These are phyloP conservation scores for Scelioninae gen. 2 DNA, from an alignment of 2,888 invertebrate genomes.

Conservation along the genomic window DNA sequence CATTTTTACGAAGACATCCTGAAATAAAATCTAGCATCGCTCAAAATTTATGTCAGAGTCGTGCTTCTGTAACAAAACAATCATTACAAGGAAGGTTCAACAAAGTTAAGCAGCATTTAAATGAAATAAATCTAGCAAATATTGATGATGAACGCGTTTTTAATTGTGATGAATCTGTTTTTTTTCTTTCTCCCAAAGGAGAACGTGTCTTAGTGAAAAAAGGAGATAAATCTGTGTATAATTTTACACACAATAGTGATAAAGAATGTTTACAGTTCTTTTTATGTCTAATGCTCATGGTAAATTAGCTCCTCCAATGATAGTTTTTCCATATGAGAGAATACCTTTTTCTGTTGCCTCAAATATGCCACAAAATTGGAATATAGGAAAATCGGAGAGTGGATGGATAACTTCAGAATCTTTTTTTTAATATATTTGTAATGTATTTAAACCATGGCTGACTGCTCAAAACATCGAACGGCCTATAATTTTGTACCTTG, in stretches of 20 bases:
- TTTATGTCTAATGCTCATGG: slow-evolving; percentile 63
- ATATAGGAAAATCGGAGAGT: slow-evolving; percentile 70
- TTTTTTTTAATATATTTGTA: slow-evolving; percentile 72
- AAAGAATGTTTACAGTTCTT: slow-evolving; percentile 30
- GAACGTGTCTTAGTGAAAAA: slow-evolving; percentile 12
- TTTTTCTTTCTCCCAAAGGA: slow-evolving; percentile 29
- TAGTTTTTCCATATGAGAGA: slow-evolving; percentile 67
- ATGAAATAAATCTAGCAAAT: slow-evolving; percentile 4
- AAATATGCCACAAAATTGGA: slow-evolving; percentile 68
- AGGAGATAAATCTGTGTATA: slow-evolving; percentile 28
- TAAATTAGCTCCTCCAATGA: slow-evolving; percentile 62
- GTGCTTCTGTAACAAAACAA: slow-evolving; percentile 16
- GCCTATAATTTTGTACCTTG: slow-evolving; percentile 72
- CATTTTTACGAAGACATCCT: slow-evolving; percentile 54
- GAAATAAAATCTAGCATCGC: slow-evolving; percentile 1
- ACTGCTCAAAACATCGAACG: slow-evolving; percentile 63
- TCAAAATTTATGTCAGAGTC: slow-evolving; percentile 1
- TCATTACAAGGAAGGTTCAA: background rate
- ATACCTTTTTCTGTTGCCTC: slow-evolving; percentile 62
- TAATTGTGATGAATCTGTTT: slow-evolving; percentile 37
- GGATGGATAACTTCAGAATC: slow-evolving; percentile 74
- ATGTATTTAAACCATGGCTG: slow-evolving; percentile 72
- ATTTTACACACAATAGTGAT: slow-evolving; percentile 1
- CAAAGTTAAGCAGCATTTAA: slow-evolving; percentile 8
- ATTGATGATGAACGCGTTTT: slow-evolving; percentile 25